Conservation (phyloP, 2,113 vertebrate genomes). For the Pomatorhinus ruficollis region DNA sequence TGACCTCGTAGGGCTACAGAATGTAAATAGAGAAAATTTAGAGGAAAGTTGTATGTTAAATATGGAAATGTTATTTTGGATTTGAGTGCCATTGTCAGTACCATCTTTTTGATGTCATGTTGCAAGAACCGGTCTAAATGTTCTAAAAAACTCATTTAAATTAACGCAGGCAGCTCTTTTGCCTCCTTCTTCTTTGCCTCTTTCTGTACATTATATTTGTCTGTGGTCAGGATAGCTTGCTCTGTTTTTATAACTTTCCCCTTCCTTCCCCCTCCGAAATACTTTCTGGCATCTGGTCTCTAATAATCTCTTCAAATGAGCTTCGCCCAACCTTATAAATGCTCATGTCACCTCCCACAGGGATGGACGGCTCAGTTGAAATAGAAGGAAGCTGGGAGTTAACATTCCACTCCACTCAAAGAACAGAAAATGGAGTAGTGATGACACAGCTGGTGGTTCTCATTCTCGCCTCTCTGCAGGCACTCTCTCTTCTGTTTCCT, state of each 20-base stretch:
- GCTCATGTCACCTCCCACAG: neutral
- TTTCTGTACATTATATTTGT: neutral
- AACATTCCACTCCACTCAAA: neutral
- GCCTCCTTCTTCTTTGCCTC: neutral
- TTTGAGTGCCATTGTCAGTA: neutral
- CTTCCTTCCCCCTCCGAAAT: fast-evolving
- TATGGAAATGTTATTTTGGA: neutral
- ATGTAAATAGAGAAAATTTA: neutral
- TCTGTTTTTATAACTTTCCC: neutral
- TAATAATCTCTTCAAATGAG: neutral
- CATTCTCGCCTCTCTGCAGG: neutral
- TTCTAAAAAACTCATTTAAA: neutral
- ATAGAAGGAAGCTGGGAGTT: neutral
- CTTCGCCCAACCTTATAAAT: neutral
- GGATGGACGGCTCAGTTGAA: neutral
- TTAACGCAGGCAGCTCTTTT: neutral
- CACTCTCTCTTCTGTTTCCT: neutral
- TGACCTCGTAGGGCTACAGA: neutral
- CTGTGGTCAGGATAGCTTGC: neutral
- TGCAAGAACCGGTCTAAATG: neutral
- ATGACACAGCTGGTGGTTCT: neutral
- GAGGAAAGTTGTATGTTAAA: neutral
- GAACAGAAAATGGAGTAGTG: neutral
- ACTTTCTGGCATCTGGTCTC: neutral
- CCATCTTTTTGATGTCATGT: neutral